These are phyloP conservation scores for Xiphophorus birchmanni DNA, from an alignment of 2,797 vertebrate species.

Conservation along the genomic window DNA sequence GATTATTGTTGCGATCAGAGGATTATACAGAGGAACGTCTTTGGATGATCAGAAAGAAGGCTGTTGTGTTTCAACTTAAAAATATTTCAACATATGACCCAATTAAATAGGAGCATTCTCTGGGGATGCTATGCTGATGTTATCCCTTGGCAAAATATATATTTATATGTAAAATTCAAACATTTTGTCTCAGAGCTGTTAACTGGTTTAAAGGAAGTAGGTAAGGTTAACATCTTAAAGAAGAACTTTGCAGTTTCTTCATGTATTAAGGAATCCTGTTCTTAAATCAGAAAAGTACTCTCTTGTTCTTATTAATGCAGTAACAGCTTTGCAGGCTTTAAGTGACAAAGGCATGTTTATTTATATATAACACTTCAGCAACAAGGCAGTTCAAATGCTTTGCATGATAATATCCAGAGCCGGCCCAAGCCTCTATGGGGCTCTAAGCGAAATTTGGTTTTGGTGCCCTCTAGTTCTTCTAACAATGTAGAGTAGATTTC, in stretches of 20 bases:
- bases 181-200: background rate
- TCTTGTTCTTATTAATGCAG: background rate
- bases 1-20: background rate
- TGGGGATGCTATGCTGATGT: background rate
- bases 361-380: background rate
- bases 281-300: background rate
- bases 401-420: too few relatives aligned
- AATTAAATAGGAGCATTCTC: background rate
- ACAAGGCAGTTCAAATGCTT: background rate
- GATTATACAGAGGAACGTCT: background rate
- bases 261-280: background rate
- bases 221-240: background rate
- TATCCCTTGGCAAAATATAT: background rate
- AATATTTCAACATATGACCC: background rate
- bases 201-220: background rate
- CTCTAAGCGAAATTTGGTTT: too few relatives aligned
- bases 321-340: background rate
- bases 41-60: background rate
- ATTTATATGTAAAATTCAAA: background rate
- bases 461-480: too few relatives aligned
- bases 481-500: too few relatives aligned
- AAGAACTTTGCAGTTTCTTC: background rate
- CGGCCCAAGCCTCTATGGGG: too few relatives aligned
- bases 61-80: background rate
- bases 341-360: background rate